phyloP scores from a whole-genome alignment of 2,113 vertebrate species.

The Caracal caracal region DNA sequence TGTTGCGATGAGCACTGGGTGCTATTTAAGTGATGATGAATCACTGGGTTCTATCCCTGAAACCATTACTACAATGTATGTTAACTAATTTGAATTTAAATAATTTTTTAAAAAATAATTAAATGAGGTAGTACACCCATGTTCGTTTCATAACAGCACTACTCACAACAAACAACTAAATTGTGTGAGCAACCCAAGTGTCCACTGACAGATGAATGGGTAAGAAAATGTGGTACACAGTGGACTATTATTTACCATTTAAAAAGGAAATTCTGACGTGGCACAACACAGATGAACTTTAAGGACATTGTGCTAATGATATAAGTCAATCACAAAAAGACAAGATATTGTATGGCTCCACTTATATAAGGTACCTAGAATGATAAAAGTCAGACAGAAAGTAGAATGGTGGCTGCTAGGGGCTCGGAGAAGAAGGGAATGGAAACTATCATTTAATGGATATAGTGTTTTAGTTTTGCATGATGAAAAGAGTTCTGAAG shows the following conservation, averaged over 20 bases:
- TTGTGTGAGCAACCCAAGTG: not conserved
- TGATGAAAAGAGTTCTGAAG: constrained; percentile 6
- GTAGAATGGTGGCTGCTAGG: not conserved
- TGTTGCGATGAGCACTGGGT: too few species aligned
- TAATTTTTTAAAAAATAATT: too few species aligned
- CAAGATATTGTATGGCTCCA: not conserved
- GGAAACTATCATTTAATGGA: not conserved
- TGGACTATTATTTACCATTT: not conserved
- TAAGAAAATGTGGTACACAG: not conserved
- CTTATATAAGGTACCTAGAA: not conserved
- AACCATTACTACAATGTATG: too few species aligned
- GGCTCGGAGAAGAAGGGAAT: not conserved
- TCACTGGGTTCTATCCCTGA: too few species aligned
- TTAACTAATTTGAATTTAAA: too few species aligned
- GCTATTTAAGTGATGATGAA: too few species aligned
- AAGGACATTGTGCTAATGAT: not conserved
- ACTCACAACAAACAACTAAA: not conserved
- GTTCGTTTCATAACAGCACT: not conserved
- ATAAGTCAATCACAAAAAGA: not conserved
- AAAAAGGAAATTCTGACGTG: constrained; percentile 9
- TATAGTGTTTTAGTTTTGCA: not conserved
- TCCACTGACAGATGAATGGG: not conserved
- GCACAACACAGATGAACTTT: not conserved
- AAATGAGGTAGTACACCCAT: not conserved
- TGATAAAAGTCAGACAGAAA: not conserved